phyloP scores from a whole-genome alignment of 2,888 invertebrate species.

The Eilema sororculum region DNA sequence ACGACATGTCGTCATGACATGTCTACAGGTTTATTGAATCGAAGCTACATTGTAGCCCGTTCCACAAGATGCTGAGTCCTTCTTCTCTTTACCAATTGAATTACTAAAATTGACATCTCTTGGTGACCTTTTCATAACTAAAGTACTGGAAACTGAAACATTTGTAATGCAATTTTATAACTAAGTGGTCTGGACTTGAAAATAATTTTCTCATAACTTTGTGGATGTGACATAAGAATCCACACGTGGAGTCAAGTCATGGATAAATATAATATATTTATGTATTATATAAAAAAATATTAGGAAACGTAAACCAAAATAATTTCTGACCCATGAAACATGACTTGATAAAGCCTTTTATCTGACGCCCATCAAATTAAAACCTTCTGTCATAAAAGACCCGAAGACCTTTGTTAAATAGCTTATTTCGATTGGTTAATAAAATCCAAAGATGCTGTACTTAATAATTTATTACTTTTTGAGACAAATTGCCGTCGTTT shows the following conservation, averaged over 20 bases:
- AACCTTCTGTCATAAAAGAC: conserved; percentile 37
- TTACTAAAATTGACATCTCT: neutral
- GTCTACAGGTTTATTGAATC: neutral
- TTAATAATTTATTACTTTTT: conserved; percentile 25
- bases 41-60: neutral
- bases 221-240: neutral
- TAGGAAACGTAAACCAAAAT: conserved; percentile 47
- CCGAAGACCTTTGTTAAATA: conserved; percentile 12
- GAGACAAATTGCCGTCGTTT: conserved; percentile 16
- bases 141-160: neutral
- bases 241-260: too few species aligned
- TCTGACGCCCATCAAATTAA: conserved; percentile 52
- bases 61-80: neutral
- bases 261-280: too few species aligned
- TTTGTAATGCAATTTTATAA: neutral
- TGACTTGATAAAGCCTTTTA: conserved; percentile 50
- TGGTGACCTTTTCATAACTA: neutral
- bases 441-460: conserved; percentile 32
- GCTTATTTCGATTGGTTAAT: conserved; percentile 32
- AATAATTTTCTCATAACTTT: too few species aligned
- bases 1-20: too few species aligned
- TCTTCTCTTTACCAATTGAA: neutral
- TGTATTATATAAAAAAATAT: conserved; percentile 3
- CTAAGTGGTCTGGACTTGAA: too few species aligned
- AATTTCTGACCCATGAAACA: conserved; percentile 54